Evolutionary conservation across 2,797 vertebrate species (phyloP).

Genomic region (Antennarius maculatus): DNA sequence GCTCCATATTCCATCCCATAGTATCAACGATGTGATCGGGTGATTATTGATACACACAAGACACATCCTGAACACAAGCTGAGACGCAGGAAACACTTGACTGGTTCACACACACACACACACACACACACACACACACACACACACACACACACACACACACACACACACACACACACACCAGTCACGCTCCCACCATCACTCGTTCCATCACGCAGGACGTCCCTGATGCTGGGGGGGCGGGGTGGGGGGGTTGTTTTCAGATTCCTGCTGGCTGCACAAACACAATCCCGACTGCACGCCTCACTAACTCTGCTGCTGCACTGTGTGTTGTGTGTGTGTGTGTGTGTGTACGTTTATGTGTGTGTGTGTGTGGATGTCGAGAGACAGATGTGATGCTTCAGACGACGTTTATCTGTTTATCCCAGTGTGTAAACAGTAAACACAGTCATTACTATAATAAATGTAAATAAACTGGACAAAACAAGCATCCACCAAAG

Average conservation of each 20-base stretch:
- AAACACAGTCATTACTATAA: no score
- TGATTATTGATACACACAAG: slow-evolving; percentile 9
- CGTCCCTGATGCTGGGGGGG: slow-evolving; percentile 53
- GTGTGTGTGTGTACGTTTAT: slow-evolving; percentile 15
- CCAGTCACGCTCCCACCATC: slow-evolving; percentile 16
- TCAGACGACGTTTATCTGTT: no score
- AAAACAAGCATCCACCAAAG: no score
- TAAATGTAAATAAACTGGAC: no score
- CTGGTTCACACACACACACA: slow-evolving; percentile 29
- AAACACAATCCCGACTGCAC: slow-evolving; percentile 54
- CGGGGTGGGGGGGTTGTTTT: slow-evolving; percentile 46
- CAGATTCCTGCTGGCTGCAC: slow-evolving; percentile 62
- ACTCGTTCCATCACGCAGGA: slow-evolving; percentile 31
- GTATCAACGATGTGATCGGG: neutral
- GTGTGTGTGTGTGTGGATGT: neutral
- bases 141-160: no score
- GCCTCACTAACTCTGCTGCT: slow-evolving; percentile 52
- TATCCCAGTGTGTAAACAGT: no score
- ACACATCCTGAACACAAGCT: slow-evolving; percentile 2
- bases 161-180: no score
- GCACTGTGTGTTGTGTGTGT: slow-evolving; percentile 25
- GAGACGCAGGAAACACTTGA: slow-evolving; percentile 37
- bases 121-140: no score
- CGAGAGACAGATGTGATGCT: neutral
- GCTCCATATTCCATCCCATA: neutral